Base-by-base conservation (phyloP, 2,797 vertebrate genomes). In the Cirrhinus molitorella region DNA sequence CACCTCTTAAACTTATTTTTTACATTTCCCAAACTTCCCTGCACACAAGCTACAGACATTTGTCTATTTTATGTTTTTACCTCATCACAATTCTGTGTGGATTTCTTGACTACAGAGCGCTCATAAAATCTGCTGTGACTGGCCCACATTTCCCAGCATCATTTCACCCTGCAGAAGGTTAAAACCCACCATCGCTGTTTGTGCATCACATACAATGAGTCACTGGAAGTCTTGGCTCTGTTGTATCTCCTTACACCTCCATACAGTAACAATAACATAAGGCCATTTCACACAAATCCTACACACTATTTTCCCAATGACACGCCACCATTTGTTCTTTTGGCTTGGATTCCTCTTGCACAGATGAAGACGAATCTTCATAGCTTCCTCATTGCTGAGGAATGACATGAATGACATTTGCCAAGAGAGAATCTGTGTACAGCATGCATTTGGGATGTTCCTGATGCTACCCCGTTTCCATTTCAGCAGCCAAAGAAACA, bases 201-300 rank as follows among this genome's bases (percentile, higher is more conserved):
- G 43, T 45, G 23, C 12, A 57, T 70, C 17, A 45, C 21, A 7
- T 14, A 80, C 17, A 59, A 70, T 47, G 51, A 57, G 51, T 70
- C 78, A 80, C 9, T 55, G 37, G 9, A 80, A 43, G 65, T 70
- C 34, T 70, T 80, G 79, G 79, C 53, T 72, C 23, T 34, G 12
- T 72, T 72, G 11, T 49, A 59, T 59, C 53, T 61, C 53, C 67
- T 5, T 55, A 72, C 53, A 72, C 67, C 57, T 65, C 70, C 80
- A 51, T 55, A 67, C 72, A 51, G 47, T 83, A 67, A 83, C 71
- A 66, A 76, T 57, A 83, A 45, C 61, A 76, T 66, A 76, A 76
- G 72, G 72, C 61, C 61, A 55, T 76, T 83, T 83, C 72, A 75
- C 61, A 83, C 72, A 67, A 67, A 83, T 57, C 81, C 72, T 28